These are phyloP conservation scores for Chunga burmeisteri DNA, from an alignment of 2,113 vertebrate species.

Conservation along the genomic window DNA sequence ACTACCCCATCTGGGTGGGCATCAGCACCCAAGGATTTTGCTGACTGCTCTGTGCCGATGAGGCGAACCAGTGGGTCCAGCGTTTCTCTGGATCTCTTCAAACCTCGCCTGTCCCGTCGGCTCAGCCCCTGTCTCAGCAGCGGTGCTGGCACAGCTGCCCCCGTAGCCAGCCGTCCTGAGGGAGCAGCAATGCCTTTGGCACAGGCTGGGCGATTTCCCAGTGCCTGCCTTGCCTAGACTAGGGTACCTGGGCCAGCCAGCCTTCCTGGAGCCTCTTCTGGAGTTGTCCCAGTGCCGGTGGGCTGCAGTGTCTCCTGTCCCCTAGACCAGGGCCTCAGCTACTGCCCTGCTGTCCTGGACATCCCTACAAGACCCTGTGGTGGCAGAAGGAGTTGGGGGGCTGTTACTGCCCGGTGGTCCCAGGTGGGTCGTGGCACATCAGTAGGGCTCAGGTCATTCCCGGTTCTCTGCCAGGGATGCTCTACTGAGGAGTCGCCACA, in stretches of 20 bases:
- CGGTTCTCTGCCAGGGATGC: not conserved
- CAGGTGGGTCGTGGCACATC: not conserved
- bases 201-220: not conserved
- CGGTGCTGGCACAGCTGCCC: not conserved
- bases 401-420: not conserved
- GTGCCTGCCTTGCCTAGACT: not conserved
- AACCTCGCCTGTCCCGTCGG: fast-evolving
- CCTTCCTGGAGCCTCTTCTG: too few relatives aligned
- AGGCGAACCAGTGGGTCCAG: not conserved
- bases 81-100: not conserved
- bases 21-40: fast-evolving
- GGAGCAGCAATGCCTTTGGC: not conserved
- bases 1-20: not conserved
- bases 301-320: not conserved
- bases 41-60: fast-evolving
- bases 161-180: fast-evolving
- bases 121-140: not conserved
- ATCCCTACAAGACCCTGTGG: fast-evolving
- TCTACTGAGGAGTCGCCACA: not conserved
- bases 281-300: too few relatives aligned
- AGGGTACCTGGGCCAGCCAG: too few relatives aligned
- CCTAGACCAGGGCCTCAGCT: not conserved
- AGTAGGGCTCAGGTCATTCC: not conserved
- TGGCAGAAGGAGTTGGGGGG: not conserved
- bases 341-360: fast-evolving